phyloP scores from a whole-genome alignment of 53 echinoderm and acorn worm species.

The Echinarachnius parma region DNA sequence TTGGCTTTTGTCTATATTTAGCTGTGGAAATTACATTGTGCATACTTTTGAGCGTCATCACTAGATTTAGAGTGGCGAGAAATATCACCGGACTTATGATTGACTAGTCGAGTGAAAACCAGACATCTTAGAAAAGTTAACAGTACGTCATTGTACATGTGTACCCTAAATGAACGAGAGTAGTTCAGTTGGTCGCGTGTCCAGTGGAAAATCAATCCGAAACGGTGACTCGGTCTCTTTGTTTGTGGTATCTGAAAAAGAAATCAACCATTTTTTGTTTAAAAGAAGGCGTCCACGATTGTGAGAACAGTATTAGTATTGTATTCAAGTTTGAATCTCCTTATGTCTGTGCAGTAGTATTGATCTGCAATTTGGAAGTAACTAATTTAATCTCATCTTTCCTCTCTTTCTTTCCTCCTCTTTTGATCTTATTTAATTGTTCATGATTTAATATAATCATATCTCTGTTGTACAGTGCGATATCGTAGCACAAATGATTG shows the following conservation, averaged over 20 bases:
- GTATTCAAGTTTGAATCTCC: conserved; percentile 51
- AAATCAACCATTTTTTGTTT: background rate
- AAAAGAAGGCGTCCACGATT: conserved; percentile 22
- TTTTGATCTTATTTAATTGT: conserved; percentile 50
- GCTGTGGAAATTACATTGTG: no score
- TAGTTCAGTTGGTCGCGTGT: no score
- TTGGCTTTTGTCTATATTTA: no score
- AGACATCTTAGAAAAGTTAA: no score
- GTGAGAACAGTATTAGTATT: conserved; percentile 56
- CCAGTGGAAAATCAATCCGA: no score
- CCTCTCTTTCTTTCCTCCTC: conserved; percentile 11
- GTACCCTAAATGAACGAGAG: no score
- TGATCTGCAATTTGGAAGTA: conserved; percentile 49
- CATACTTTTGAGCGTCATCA: no score
- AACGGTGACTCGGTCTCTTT: no score
- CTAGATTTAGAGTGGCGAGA: no score
- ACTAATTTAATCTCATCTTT: conserved; percentile 22
- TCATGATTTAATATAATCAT: conserved; percentile 8
- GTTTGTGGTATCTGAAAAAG: no score
- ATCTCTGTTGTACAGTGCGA: conserved; percentile 49
- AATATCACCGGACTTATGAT: no score
- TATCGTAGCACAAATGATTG: conserved; percentile 17
- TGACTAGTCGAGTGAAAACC: no score
- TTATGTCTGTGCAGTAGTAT: conserved; percentile 35
- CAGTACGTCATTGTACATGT: conserved; percentile 47